These are phyloP conservation scores for Andrena flavipes DNA, from an alignment of 2,888 invertebrate species.

Conservation along the genomic window DNA sequence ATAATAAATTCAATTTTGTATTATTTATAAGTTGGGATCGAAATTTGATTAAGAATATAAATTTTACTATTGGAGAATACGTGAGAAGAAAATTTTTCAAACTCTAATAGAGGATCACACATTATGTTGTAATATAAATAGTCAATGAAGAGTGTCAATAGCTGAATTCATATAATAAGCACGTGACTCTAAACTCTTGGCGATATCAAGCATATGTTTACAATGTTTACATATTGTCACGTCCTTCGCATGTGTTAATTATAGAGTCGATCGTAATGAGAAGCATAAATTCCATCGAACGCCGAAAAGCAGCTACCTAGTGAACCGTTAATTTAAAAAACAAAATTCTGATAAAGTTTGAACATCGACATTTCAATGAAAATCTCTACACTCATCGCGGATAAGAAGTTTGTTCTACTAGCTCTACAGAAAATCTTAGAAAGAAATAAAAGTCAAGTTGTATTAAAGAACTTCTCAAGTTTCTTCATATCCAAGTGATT, in stretches of 20 bases:
- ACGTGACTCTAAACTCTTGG: neutral
- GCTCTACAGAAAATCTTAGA: neutral
- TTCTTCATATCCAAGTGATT: neutral
- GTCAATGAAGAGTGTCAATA: neutral
- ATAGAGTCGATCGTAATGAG: neutral
- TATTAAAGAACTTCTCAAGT: neutral
- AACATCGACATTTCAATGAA: neutral
- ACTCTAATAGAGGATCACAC: no score
- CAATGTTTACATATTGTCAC: neutral
- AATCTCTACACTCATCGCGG: no score
- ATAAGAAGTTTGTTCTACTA: no score
- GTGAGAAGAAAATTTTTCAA: no score
- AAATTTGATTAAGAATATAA: neutral
- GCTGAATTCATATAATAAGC: neutral
- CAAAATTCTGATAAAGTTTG: neutral
- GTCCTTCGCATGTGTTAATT: neutral
- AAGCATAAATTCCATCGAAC: neutral
- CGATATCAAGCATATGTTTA: slow-evolving; percentile 13
- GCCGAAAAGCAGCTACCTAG: neutral
- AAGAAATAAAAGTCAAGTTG: neutral
- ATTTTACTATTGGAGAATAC: neutral
- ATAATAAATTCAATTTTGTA: no score
- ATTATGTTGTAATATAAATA: neutral
- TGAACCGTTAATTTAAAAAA: neutral
- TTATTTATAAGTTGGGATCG: no score